Conservation (phyloP, 2,113 vertebrate species). For the Zosterops borbonicus region DNA sequence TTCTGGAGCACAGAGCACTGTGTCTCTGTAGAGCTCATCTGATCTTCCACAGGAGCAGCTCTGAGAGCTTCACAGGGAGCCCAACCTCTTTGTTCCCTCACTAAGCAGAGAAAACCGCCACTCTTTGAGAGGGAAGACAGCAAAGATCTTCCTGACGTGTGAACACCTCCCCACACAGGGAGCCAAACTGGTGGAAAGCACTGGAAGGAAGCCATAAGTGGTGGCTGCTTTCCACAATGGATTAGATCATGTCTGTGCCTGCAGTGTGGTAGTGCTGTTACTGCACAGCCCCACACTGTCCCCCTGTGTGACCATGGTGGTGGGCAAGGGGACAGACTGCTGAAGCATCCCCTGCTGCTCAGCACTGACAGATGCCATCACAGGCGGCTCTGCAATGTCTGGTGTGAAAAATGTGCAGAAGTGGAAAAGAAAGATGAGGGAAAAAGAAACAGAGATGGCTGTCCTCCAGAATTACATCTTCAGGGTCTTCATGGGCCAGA, state of each 20-base stretch:
- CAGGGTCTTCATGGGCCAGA: neutral
- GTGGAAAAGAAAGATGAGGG: neutral
- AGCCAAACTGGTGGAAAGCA: neutral
- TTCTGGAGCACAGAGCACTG: neutral
- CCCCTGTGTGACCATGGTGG: neutral
- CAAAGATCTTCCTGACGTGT: neutral
- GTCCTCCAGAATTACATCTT: neutral
- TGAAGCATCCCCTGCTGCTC: neutral
- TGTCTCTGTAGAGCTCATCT: neutral
- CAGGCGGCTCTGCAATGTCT: neutral
- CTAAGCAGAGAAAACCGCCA: neutral
- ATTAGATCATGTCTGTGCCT: neutral
- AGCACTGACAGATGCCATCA: neutral
- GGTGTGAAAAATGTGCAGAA: neutral
- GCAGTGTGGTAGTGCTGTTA: neutral
- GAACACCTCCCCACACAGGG: neutral
- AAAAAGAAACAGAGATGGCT: neutral
- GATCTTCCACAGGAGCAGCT: neutral
- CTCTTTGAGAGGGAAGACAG: neutral
- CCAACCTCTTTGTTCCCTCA: neutral
- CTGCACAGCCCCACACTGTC: rapidly evolving
- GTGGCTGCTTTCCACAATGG: rapidly evolving
- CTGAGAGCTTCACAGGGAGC: neutral
- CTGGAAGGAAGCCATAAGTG: neutral
- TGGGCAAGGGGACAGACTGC: neutral